Evolutionary conservation across 2,113 vertebrate genomes (phyloP).

Genomic region (Ceratotherium simum): DNA sequence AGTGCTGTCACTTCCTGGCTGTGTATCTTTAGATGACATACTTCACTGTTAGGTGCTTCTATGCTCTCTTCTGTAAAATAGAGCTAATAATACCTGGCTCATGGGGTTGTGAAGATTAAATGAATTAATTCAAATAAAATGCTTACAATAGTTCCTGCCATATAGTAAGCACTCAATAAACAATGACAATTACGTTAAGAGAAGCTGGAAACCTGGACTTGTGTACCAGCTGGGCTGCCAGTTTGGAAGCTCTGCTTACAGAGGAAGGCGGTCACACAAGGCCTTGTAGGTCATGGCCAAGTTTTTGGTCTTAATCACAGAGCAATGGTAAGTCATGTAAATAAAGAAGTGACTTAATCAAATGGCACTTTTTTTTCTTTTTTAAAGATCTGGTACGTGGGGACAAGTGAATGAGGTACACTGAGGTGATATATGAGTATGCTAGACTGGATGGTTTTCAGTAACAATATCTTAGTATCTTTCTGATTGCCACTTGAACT

Average conservation of each 20-base stretch:
- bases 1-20: background rate
- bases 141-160: background rate
- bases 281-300: background rate
- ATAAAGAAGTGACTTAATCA: background rate
- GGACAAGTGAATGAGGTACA: background rate
- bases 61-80: constrained; percentile 27
- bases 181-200: background rate
- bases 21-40: background rate
- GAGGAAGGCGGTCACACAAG: background rate
- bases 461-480: background rate
- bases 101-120: background rate
- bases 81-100: background rate
- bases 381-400: background rate
- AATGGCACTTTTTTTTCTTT: background rate
- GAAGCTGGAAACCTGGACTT: constrained; percentile 7
- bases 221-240: background rate
- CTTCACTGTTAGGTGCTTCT: background rate
- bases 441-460: background rate
- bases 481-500: constrained; percentile 6
- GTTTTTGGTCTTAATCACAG: background rate
- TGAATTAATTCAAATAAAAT: constrained; percentile 22
- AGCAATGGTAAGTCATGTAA: background rate
- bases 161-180: background rate
- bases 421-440: background rate
- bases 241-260: background rate